Percentiles rank a stretch among this genome's conserved stretches.
Conservation (phyloP, 2,888 invertebrate species). For the Aproaerema taeniolella region DNA sequence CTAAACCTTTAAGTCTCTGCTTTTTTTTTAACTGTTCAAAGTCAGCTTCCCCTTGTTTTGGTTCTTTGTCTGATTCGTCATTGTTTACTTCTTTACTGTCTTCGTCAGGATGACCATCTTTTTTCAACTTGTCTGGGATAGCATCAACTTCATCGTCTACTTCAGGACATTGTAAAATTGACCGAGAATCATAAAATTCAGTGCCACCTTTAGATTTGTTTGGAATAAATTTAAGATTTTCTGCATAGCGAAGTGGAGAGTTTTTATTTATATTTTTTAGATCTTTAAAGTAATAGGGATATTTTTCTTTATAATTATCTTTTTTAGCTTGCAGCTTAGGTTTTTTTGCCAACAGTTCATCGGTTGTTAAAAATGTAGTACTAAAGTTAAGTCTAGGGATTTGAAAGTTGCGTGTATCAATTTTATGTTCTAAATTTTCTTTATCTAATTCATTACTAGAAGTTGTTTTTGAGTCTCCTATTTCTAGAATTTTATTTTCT, state of each 20-base stretch:
- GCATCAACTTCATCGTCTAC: constrained; percentile 74
- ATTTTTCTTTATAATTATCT: constrained; percentile 61
- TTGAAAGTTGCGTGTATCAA: constrained; percentile 45
- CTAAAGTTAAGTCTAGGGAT: constrained; percentile 49
- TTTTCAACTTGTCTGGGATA: constrained; percentile 68
- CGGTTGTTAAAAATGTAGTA: constrained; percentile 41
- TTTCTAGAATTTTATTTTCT: neutral
- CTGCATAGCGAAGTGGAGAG: constrained; percentile 82
- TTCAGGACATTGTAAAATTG: constrained; percentile 68
- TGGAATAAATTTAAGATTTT: constrained; percentile 80
- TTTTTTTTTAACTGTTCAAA: constrained; percentile 44
- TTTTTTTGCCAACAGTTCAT: constrained; percentile 36
- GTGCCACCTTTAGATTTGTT: constrained; percentile 80
- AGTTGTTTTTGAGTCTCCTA: neutral
- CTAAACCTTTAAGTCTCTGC: constrained; percentile 79
- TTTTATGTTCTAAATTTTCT: constrained; percentile 29
- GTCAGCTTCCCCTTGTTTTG: constrained; percentile 35
- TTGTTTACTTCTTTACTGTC: constrained; percentile 37
- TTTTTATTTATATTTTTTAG: constrained; percentile 54
- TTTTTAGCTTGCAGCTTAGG: constrained; percentile 28
- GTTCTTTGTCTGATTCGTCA: constrained; percentile 19
- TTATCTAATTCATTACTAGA: constrained; percentile 5
- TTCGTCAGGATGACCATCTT: constrained; percentile 44
- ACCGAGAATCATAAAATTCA: constrained; percentile 83
- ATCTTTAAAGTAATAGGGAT: constrained; percentile 80